Evolutionary conservation across 2,888 invertebrate species (phyloP), one percentile per base, ranked within the genome.

Genomic region (Schizotus pectinicornis): DNA sequence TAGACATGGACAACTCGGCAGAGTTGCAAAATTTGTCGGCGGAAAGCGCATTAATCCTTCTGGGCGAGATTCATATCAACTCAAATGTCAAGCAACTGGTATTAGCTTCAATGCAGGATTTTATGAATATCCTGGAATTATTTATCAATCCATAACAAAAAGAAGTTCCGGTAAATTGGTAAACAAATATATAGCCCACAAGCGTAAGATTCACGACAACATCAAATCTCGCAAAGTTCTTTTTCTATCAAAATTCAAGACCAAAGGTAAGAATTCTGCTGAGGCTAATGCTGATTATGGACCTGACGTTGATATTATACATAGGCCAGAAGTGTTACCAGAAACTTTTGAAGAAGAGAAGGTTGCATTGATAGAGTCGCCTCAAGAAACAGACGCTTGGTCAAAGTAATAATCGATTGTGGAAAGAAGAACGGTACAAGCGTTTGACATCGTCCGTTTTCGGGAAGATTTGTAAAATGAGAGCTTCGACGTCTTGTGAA

Each of bases 391-490:
- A 5, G 22, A 22, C 22, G 22, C 2, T 22, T 22, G 22, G 63
- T 12, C 73, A 72, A 57, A 60, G 54, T 7, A 57, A 65, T 39
- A 49, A 59, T 43, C 64, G 64, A 0, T 13, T 69, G 8, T 75
- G 74, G 73, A 63, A 55, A 31, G 56, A 60, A 32, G 74, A 74
- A 55, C 54, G 75, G 35, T 64, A 43, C 22, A 70, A 70, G 39
- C 61, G 74, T 12, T 46, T 75, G 2, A 75, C 74, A 8, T 73
- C 74, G 3, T 74, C 74, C 0, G 70, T 69, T 64, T 74, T 74
- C 42, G 74, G 72, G 8, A 52, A 64, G n/a, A 67, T 72, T 32
- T 65, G 32, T 38, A 70, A 69, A 53, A 53, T 72, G 32, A 37
- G 55, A 8, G 63, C 64, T 31, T 59, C 52, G 8, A 72, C 72